Evolutionary conservation across 2,888 invertebrate species (phyloP), one percentile per base, ranked within the genome.

Genomic region (Allolobophora icterica): DNA sequence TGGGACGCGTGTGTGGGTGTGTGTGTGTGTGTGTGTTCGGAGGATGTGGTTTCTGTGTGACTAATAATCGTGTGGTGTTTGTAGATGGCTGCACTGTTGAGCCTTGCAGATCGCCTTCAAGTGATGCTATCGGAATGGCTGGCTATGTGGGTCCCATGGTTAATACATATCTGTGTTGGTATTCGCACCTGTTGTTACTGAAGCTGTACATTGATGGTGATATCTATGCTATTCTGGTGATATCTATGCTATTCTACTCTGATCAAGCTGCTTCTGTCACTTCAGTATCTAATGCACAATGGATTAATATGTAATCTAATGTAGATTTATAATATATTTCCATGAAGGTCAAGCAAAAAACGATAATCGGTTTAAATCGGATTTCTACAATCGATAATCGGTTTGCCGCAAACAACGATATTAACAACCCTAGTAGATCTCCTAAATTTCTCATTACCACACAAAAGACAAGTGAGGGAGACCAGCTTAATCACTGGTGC

Each of bases 21-120:
- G 71, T 30, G 71, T 30, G 71, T 0, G 71, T 30, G n/a, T 11
- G 71, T 71, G 71, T 71, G 71, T 17, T 71, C n/a, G 71, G 93
- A 95, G 96, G 99, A 99, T 38, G 99, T 99, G 96, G 99, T 71
- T 71, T 71, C n/a, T 71, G 71, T 71, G 71, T 71, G 71, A 71
- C 71, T 71, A 71, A 71, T 71, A 71, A 71, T 71, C 71, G 71
- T n/a, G 71, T 71, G 71, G 71, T 71, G 71, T 71, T 71, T 71
- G n/a, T 71, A 11, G 71, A 71, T 11, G 71, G 30, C 71, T n/a
- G 71, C 71, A 11, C n/a, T 1, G 71, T 71, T 52, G 24, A 71
- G n/a, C 71, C 71, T n/a, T n/a, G n/a, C n/a, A 71, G 71, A 71
- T 71, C n/a, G n/a, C n/a, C 30, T 71, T 71, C 30, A 71, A 71